Base-by-base conservation (phyloP, 2,113 vertebrate species). In the Stictonetta naevosa region DNA sequence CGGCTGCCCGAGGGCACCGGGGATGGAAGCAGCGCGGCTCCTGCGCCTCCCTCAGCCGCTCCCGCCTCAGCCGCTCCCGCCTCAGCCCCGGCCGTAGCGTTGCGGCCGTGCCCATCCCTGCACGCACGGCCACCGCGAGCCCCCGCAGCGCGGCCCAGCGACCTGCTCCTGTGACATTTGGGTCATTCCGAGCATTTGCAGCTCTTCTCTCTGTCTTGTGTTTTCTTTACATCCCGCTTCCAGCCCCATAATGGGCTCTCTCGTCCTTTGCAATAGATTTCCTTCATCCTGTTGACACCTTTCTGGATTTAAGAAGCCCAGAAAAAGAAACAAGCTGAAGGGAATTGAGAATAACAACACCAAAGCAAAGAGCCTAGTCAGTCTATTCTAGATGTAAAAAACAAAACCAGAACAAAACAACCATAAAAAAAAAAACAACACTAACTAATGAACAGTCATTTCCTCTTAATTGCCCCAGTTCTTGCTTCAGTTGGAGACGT, bases 61-160 rank as follows among this genome's bases (percentile, higher is more conserved):
- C 42, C 42, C 44, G 44, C 44, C 46, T 13, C 2, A 25, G 4
- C 13, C 8, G 0, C 25, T 0, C 5, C 0, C 1, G 13, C 1
- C 2, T 13, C 13, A 1, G 2, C 26, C 44, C 2, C 4, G 20
- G 14, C 26, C 10, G 8, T 4, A 1, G 46, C 31, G 2, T 29
- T 11, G 25, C 1, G 22, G 34, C 48, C 8, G 2, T 1, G 62
- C 23, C 55, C 46, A 21, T 36, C 55, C 13, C 31, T 1, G 5
- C 29, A 11, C 2, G 34, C 77, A 14, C 63, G 8, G 55, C 40
- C 2, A 13, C 7, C 2, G 21, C 10, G 13, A 0, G 15, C 4
- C 18, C 33, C 26, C n/a, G 2, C 46, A 6, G 14, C 36, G 42
- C 10, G 17, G 28, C 53, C 53, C 53, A 29, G 28, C 28, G 28